phyloP scores from a whole-genome alignment of 35 echinoderm and acorn worm genomes.

The Apostichopus japonicus region DNA sequence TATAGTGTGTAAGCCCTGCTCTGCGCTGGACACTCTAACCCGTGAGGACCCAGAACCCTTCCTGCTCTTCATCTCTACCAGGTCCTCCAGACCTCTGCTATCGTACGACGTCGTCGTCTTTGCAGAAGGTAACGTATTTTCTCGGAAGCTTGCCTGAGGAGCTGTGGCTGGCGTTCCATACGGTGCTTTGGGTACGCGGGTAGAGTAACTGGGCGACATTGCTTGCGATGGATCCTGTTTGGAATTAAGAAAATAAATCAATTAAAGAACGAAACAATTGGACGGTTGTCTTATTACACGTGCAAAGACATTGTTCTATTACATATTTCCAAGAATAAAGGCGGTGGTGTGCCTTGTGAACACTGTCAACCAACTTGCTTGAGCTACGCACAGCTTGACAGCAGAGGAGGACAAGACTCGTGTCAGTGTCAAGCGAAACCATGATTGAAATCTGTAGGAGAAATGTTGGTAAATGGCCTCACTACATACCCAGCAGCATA shows the following conservation, averaged over 20 bases:
- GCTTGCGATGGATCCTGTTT: conserved; percentile 44
- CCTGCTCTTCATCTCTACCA: not conserved
- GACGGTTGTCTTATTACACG: too few species aligned
- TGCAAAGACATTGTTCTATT: too few species aligned
- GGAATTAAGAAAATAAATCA: not conserved
- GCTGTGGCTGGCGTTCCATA: conserved; percentile 66
- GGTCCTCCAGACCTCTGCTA: conserved; percentile 21
- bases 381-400: too few species aligned
- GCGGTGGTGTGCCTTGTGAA: too few species aligned
- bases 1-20: conserved; percentile 29
- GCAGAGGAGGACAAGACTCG: too few species aligned
- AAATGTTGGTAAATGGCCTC: too few species aligned
- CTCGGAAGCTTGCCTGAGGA: conserved; percentile 39
- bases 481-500: too few species aligned
- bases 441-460: too few species aligned
- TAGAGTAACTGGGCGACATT: conserved; percentile 64
- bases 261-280: too few species aligned
- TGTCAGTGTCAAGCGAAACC: too few species aligned
- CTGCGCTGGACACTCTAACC: conserved; percentile 21
- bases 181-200: conserved; percentile 70
- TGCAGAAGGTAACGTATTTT: not conserved
- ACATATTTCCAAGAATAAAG: too few species aligned
- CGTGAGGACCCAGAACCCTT: conserved; percentile 27
- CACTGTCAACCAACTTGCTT: too few species aligned
- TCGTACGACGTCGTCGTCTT: conserved; percentile 19